Evolutionary conservation across 2,113 vertebrate genomes (phyloP).

Genomic region (Acrocephalus arundinaceus): DNA sequence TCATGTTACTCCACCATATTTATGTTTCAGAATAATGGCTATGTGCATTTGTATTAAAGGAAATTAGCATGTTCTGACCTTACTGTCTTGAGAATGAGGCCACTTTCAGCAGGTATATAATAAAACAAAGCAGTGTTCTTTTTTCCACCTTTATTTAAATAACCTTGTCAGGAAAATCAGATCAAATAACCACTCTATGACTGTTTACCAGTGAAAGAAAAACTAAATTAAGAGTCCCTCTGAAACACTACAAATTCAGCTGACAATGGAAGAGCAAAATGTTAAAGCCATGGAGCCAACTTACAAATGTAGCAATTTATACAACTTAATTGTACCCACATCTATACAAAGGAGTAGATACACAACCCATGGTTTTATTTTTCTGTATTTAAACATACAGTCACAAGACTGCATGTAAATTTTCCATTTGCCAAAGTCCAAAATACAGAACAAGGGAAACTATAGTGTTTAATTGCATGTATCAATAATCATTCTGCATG

Average conservation of each 20-base stretch:
- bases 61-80: constrained; percentile 35
- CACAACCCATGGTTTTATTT: background rate
- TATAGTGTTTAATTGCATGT: background rate
- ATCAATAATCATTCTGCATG: background rate
- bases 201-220: background rate
- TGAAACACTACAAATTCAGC: background rate
- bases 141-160: constrained; percentile 1
- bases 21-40: constrained; percentile 8
- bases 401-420: background rate
- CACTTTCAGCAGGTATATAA: background rate
- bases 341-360: background rate
- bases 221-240: background rate
- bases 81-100: background rate
- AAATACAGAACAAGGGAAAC: background rate
- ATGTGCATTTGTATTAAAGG: constrained; percentile 6
- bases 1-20: constrained; percentile 34
- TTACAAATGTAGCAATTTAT: background rate
- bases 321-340: background rate
- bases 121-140: background rate
- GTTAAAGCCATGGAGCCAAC: background rate
- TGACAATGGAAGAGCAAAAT: background rate
- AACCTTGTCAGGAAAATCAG: background rate
- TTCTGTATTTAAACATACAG: background rate
- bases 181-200: background rate
- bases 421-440: background rate